These are phyloP conservation scores for Neopelma chrysocephalum DNA, from an alignment of 2,797 vertebrate species.

Conservation along the genomic window DNA sequence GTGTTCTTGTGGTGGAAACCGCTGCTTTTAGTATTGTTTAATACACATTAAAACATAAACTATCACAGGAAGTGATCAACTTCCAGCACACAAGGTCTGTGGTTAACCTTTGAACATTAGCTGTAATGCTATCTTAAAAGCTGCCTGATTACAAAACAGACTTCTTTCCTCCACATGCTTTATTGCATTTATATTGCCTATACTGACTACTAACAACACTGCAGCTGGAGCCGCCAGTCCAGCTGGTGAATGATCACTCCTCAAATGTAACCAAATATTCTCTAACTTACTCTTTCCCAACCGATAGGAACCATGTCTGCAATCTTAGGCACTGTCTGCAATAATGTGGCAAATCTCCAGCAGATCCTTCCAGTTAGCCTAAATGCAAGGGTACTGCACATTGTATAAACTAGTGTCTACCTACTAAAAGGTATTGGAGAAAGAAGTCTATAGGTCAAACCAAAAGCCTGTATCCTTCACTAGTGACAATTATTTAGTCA, in stretches of 20 bases:
- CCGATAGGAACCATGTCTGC: neutral
- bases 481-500: neutral
- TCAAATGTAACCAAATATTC: neutral
- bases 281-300: neutral
- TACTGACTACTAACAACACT: neutral
- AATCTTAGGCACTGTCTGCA: neutral
- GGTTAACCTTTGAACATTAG: neutral
- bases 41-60: neutral
- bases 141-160: neutral
- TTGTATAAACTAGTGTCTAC: neutral
- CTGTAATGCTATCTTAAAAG: neutral
- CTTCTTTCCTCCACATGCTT: neutral
- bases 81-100: neutral
- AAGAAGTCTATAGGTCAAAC: neutral
- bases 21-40: slow-evolving; percentile 8
- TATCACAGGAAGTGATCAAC: neutral
- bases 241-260: neutral
- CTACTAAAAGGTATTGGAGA: neutral
- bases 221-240: neutral
- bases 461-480: neutral
- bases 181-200: neutral
- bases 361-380: neutral
- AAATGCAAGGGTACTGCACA: neutral
- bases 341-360: neutral
- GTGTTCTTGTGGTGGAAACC: neutral